Percentiles rank a stretch among this genome's conserved stretches.
phyloP scores from a whole-genome alignment of 1,140 invertebrate species.

The Tetranychus cinnabarinus region DNA sequence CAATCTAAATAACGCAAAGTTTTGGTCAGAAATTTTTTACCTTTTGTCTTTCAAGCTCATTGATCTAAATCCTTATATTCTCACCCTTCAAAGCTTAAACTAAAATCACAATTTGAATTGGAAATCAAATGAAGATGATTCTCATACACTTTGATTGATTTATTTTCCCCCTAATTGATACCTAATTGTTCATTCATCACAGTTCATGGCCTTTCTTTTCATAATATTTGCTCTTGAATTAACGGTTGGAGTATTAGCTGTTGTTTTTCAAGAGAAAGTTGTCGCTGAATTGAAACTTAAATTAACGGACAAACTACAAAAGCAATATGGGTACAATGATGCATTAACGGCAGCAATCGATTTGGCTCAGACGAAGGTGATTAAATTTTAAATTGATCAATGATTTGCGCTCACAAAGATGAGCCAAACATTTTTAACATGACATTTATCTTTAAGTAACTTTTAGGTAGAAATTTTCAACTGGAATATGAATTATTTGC shows the following conservation, averaged over 20 bases:
- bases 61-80: no score
- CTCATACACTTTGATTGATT: no score
- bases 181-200: constrained; percentile 6
- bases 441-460: no score
- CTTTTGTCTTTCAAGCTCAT: no score
- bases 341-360: constrained; percentile 56
- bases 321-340: constrained; percentile 42
- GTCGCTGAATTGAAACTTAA: constrained; percentile 40
- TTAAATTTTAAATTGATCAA: constrained; percentile 2
- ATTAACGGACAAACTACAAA: constrained; percentile 40
- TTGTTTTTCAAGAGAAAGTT: constrained; percentile 50
- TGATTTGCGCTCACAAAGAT: neutral
- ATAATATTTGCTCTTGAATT: constrained; percentile 42
- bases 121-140: no score
- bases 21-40: no score
- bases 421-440: no score
- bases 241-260: constrained; percentile 39
- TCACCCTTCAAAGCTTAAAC: no score
- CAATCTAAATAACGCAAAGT: no score
- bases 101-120: no score
- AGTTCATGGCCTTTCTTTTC: constrained; percentile 47
- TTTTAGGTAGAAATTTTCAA: no score
- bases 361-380: constrained; percentile 38
- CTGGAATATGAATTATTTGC: neutral
- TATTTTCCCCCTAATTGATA: no score